Evolutionary conservation across 2,113 vertebrate genomes (phyloP).

Genomic region (Alethe castanea): DNA sequence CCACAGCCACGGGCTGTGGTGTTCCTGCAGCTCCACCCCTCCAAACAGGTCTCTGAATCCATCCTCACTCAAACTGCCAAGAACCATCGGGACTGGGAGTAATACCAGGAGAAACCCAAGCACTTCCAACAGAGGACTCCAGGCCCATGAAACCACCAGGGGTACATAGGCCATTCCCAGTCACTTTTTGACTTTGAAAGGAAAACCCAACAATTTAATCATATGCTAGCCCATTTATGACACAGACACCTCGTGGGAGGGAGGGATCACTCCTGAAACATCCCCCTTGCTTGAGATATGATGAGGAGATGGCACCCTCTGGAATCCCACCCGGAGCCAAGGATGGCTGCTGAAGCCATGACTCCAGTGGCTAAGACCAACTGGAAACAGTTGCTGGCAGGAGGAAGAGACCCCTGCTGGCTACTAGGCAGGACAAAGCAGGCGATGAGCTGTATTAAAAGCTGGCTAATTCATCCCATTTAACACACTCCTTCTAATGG

Average conservation of each 20-base stretch:
- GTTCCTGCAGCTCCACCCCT: background rate
- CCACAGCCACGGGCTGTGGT: background rate
- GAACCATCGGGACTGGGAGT: accelerated
- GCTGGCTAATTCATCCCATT: background rate
- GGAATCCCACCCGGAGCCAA: background rate
- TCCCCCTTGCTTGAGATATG: background rate
- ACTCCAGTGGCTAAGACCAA: background rate
- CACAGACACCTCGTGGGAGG: background rate
- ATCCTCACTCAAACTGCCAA: background rate
- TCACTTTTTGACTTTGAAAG: background rate
- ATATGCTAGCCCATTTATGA: background rate
- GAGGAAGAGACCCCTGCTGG: background rate
- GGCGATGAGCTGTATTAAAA: background rate
- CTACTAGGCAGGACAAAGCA: background rate
- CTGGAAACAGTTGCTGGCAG: background rate
- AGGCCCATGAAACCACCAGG: background rate
- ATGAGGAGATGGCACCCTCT: background rate
- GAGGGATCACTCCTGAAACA: background rate
- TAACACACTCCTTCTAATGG: background rate
- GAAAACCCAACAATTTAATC: background rate
- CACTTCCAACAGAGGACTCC: background rate
- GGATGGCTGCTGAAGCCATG: background rate
- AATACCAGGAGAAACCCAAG: background rate
- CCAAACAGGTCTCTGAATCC: background rate
- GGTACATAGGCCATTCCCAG: background rate